Conservation (phyloP, 2,888 invertebrate species). For the Cephonodes hylas region DNA sequence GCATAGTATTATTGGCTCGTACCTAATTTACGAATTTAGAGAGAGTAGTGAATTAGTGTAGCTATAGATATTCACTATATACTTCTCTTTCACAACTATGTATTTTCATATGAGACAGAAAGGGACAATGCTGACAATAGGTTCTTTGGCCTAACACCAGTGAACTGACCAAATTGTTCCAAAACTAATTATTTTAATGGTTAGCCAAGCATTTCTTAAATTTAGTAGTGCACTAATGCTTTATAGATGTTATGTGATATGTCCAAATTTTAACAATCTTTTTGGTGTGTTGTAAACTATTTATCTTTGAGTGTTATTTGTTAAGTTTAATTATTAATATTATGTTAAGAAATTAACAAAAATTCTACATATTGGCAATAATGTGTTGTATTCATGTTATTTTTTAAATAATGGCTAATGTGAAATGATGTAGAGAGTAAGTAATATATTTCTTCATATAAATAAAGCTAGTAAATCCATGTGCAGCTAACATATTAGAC, state of each 20-base stretch:
- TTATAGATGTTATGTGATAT: constrained; percentile 31
- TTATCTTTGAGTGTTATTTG: constrained; percentile 13
- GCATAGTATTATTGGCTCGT: constrained; percentile 25
- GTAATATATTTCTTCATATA: not conserved
- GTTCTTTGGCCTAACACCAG: not conserved
- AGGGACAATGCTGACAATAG: not conserved
- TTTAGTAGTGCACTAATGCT: constrained; percentile 25
- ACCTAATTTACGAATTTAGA: constrained; percentile 17
- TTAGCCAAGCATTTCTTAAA: constrained; percentile 1
- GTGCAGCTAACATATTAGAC: not conserved
- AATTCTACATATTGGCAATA: not conserved
- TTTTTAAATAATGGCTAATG: not conserved
- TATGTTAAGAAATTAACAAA: not conserved
- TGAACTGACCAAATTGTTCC: not conserved
- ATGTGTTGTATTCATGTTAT: not conserved
- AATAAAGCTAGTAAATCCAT: not conserved
- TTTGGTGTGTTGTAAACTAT: constrained; percentile 18
- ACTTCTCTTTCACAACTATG: not conserved
- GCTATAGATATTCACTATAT: not conserved
- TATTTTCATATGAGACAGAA: not conserved
- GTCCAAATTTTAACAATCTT: constrained; percentile 20
- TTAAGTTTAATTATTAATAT: not conserved
- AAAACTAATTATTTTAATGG: not conserved
- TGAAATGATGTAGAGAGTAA: not conserved
- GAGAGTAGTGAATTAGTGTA: constrained; percentile 23